Base-by-base conservation (phyloP, 2,797 vertebrate genomes). In the Carcharodon carcharias region DNA sequence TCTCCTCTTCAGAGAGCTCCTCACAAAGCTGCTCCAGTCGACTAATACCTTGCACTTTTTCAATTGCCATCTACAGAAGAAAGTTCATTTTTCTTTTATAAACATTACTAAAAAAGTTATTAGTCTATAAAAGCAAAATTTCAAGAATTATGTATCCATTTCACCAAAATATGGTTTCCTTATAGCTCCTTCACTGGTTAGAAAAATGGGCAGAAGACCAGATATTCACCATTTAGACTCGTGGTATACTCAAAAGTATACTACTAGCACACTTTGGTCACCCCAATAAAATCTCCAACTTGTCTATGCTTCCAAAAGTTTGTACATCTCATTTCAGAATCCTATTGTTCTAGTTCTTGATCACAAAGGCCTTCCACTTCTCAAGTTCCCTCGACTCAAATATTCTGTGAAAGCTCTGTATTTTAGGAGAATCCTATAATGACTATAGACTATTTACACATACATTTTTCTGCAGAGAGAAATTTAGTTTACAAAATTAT, bases 41-140 rank as follows among this genome's bases (percentile, higher is more conserved):
- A 97, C 99, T 99, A 97, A 99, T 99, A 73, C 99, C 99, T 97
- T 99, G 99, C 97, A 99, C 99, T 97, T 99, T 99, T 97, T 99
- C 99, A 97, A 99, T 99, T 3, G 99, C 98, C 98, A 99, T 99
- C 99, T 99, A 31, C 45, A 77, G 50, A 77, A 67, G 2, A 73
- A 31, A 92, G 58, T 92, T 92, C 23, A 18, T 63, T 92, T 63
- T 63, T 18, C 28, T 58, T 54, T 45, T 23, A 58, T 63, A 71
- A 54, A 28, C 31, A 54, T 1, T 31, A 77, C 50, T 21, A 50
- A 26, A 88, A 88, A 31, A 16, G 21, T 35, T 11, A n/a, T 35
- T 45, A 35, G 58, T 92, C 6, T 18, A 92, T 63, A 35, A 35
- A n/a, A 61, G 54, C 61, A 92, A 85, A 85, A 85, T 26, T 45